Evolutionary conservation across 1,140 invertebrate genomes (phyloP).

Genomic region (Arctopsyche grandis): DNA sequence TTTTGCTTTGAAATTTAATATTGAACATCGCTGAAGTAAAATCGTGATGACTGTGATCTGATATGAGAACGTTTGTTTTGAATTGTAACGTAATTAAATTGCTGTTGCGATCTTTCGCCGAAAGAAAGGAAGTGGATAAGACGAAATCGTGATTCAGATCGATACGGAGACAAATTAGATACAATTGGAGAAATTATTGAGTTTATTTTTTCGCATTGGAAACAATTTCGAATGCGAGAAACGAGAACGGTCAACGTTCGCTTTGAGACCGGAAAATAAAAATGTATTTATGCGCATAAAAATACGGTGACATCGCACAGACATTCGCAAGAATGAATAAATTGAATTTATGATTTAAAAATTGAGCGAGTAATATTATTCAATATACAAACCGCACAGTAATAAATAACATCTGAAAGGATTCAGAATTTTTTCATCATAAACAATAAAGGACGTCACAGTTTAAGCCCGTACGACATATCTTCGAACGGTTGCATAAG

Average conservation of each 20-base stretch:
- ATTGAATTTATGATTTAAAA: neutral
- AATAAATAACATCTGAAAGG: neutral
- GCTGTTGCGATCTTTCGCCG: slow-evolving; percentile 13
- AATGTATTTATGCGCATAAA: neutral
- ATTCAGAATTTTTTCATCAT: neutral
- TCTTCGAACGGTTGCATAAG: neutral
- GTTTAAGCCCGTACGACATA: neutral
- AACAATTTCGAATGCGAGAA: neutral
- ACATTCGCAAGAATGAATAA: no score
- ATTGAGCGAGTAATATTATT: neutral
- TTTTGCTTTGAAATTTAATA: neutral
- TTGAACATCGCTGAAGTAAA: slow-evolving; percentile 9
- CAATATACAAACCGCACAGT: neutral
- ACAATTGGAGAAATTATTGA: slow-evolving; percentile 22
- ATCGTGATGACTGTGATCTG: slow-evolving; percentile 32
- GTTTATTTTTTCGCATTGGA: neutral
- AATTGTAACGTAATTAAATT: slow-evolving; percentile 29
- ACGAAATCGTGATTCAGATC: slow-evolving; percentile 25
- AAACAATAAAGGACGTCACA: neutral
- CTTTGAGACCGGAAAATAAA: neutral
- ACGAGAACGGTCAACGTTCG: neutral
- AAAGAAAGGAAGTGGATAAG: slow-evolving; percentile 27
- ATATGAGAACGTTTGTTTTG: slow-evolving; percentile 27
- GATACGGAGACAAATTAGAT: slow-evolving; percentile 21
- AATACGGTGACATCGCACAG: neutral